Conservation (phyloP, 2,113 vertebrate species). For the Scomber scombrus region DNA sequence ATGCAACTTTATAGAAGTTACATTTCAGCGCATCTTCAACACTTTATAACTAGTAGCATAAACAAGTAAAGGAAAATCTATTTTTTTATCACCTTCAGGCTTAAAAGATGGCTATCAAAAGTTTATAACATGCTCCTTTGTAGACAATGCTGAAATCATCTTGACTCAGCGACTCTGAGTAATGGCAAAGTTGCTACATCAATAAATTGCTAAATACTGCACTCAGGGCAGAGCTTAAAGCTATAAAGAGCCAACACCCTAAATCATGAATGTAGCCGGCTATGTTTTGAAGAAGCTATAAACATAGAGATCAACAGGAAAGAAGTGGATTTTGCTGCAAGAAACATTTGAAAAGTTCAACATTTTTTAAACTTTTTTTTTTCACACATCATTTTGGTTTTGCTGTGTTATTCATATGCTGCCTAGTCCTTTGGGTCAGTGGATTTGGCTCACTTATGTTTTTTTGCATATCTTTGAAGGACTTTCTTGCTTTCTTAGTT, state of each 20-base stretch:
- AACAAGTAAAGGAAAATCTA: neutral
- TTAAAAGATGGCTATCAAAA: constrained; percentile 1
- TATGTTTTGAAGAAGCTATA: neutral
- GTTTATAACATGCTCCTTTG: neutral
- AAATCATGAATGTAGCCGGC: neutral
- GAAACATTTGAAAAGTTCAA: neutral
- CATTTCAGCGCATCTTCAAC: neutral
- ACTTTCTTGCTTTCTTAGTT: no score
- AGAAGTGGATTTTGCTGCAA: neutral
- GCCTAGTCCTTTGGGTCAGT: neutral
- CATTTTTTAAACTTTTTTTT: neutral
- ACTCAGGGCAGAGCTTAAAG: neutral
- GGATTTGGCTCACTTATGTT: no score
- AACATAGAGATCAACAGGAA: neutral
- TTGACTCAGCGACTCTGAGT: constrained; percentile 4
- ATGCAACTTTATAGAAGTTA: neutral
- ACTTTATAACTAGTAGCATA: neutral
- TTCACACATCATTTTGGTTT: no score
- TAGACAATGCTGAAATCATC: neutral
- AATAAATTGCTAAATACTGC: no score
- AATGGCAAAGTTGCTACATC: neutral
- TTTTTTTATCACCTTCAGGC: neutral
- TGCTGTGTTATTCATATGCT: neutral
- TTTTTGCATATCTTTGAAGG: no score
- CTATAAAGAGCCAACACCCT: neutral